Evolutionary conservation across 2,888 invertebrate species (phyloP), one percentile per base, ranked within the genome.

Genomic region (Polydesmus complanatus): DNA sequence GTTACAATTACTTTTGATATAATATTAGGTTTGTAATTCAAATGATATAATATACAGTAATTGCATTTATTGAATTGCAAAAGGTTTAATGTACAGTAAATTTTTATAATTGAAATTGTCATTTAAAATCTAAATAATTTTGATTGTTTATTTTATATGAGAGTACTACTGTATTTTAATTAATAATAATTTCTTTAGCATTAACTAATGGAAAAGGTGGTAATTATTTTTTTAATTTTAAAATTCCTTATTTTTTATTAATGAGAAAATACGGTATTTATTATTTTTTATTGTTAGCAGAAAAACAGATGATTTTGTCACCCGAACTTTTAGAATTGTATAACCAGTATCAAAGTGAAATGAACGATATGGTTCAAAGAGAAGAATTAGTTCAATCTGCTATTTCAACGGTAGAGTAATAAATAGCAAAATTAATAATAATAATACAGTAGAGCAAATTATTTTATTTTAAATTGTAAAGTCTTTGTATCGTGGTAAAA

Each of bases 281-380:
- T 18, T 18, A 19, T 18, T 11, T 22, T 11, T 8, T 54, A 25
- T 19, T 64, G 56, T 53, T 47, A 68, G 1, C 70, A 83, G 88
- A 87, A 66, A 79, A 83, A 55, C 83, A 83, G 63, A 74, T 88
- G 26, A 78, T 80, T 55, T 76, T 88, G 51, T 83, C 88, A 0
- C 79, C 83, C 8, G 89, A 90, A 69, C 73, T 90, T 61, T 83
- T 83, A 64, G 88, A 89, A 67, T 75, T 90, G 22, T 90, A 90
- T 71, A 82, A 83, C 56, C 76, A 88, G 65, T 90, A 90, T 69
- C 88, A 89, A 70, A 88, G 88, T 70, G 90, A 90, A 77, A 87
- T 89, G 63, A 88, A 89, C 71, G 87, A 88, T 0, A 83, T 87
- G 3, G 85, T 86, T 0, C 65, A 68, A 2, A 62, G 73, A 11